phyloP scores from a whole-genome alignment of 2,797 vertebrate species.

The Myiotriccus ornatus region DNA sequence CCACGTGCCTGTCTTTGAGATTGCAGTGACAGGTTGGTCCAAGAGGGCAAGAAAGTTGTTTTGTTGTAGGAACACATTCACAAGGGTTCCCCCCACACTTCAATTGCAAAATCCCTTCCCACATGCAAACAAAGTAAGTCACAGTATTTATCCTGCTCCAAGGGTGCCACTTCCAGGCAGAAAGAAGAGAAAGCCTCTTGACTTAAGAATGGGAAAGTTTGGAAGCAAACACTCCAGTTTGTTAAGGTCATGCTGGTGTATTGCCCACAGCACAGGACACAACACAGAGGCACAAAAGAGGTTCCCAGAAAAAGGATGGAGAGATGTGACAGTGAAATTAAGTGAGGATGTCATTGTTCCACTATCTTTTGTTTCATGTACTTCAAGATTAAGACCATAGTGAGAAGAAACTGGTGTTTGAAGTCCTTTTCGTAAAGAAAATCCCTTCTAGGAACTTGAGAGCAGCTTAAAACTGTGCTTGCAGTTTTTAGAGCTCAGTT shows the following conservation, averaged over 20 bases:
- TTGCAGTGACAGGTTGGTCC: not conserved
- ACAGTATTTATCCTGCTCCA: not conserved
- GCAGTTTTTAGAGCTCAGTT: not conserved
- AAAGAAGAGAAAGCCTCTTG: not conserved
- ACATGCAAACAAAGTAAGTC: not conserved
- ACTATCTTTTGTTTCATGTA: not conserved
- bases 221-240: accelerated
- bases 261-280: not conserved
- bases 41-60: not conserved
- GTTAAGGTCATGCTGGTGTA: not conserved
- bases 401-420: not conserved
- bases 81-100: no score
- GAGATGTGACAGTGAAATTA: not conserved
- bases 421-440: not conserved
- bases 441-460: not conserved
- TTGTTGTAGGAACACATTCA: not conserved
- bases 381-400: not conserved
- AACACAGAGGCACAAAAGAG: not conserved
- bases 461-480: not conserved
- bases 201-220: not conserved
- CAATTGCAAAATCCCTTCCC: not conserved
- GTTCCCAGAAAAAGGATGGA: not conserved
- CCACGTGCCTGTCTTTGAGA: not conserved
- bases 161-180: not conserved
- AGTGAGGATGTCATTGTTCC: not conserved